A percentile compares a stretch with the other conserved stretches of the same genome.
phyloP scores from a whole-genome alignment of 2,888 invertebrate genomes.

The Pteria penguin region DNA sequence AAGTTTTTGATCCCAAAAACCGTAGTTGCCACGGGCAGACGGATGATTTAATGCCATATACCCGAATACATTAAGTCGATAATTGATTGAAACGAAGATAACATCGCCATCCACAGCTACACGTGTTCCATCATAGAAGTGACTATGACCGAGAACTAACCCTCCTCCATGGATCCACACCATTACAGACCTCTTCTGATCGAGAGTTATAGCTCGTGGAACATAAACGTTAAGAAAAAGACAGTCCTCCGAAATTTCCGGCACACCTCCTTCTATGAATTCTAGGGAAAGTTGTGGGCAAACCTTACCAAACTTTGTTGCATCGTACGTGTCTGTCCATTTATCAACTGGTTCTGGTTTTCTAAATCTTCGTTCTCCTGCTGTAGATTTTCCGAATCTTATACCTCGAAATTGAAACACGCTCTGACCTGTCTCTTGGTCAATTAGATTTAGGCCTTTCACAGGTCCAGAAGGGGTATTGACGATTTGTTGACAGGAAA shows the following conservation, averaged over 20 bases:
- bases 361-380: conserved; percentile 35
- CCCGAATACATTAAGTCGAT: conserved; percentile 57
- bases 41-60: conserved; percentile 58
- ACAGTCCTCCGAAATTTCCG: conserved; percentile 44
- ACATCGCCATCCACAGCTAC: conserved; percentile 45
- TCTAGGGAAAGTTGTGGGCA: conserved; percentile 37
- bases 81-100: conserved; percentile 60
- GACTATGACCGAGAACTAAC: conserved; percentile 34
- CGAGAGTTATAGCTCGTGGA: conserved; percentile 15
- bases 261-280: background rate
- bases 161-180: conserved; percentile 51
- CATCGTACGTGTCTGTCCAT: conserved; percentile 32
- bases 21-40: conserved; percentile 59
- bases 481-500: no score
- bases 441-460: background rate
- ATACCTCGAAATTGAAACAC: conserved; percentile 38
- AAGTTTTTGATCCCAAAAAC: conserved; percentile 64
- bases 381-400: conserved; percentile 42
- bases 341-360: conserved; percentile 35
- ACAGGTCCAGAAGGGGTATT: background rate
- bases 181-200: conserved; percentile 36
- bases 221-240: conserved; percentile 46
- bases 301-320: conserved; percentile 33
- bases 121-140: conserved; percentile 36
- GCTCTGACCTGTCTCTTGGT: background rate